Evolutionary conservation across 2,797 vertebrate species (phyloP), one percentile per base, ranked within the genome.

Genomic region (Schizopygopsis malacanthus): DNA sequence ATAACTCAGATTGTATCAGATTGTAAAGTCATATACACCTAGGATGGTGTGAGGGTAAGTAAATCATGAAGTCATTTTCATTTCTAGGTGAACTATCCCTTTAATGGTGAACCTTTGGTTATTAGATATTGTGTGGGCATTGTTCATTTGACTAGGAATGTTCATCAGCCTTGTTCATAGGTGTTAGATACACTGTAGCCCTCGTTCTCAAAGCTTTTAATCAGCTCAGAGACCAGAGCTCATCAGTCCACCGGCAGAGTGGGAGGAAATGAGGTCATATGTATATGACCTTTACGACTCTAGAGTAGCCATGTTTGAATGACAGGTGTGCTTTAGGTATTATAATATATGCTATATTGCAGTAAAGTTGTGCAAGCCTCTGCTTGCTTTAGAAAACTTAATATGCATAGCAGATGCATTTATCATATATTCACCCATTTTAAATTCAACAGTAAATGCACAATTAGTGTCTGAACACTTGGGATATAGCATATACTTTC

Each of bases 221-320:
- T 86, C 84, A 85, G 84, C 88, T 89, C 82, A 86, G 82, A 63
- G 56, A 37, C 65, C 78, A 82, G 84, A 85, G 79, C 86, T 85
- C 84, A 84, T 86, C 75, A 73, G 63, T 79, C n/a, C 76, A 52
- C 28, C 28, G 16, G 71, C 70, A 88, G 63, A 87, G 78, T 47
- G 39, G 37, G 61, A 76, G 52, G 61, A 76, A 79, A 86, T 84
- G 45, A 81, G 61, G 82, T 81, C 77, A 84, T 79, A 73, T 85
- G 75, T 86, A 33, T 82, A 25, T 85, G 83, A 85, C 63, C 85
- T 45, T 84, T 71, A 59, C 22, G 13, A 56, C 61, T 76, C 69
- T 61, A 4, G 5, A 82, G 22, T 25, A 41, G 70, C 43, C 61
- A 77, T 81, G 2, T 79, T 70, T 82, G 63, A 50, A 75, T 16